Conservation (phyloP, 2,113 vertebrate species). For the Aramus guarauna region DNA sequence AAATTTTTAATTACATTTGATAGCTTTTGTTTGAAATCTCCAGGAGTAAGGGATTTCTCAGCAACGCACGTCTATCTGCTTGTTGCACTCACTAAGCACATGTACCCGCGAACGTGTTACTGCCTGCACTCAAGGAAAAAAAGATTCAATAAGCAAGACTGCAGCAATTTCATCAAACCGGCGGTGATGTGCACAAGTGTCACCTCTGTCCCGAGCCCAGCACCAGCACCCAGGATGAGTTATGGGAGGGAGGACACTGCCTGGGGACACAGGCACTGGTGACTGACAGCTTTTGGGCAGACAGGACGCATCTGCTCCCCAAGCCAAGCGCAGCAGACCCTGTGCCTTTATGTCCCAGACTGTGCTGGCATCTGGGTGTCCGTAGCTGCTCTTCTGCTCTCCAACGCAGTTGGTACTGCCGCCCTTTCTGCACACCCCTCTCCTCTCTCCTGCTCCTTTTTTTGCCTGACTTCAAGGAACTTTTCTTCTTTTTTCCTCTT, state of each 20-base stretch:
- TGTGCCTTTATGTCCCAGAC: accelerated
- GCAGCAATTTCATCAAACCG: neutral
- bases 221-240: neutral
- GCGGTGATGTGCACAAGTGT: neutral
- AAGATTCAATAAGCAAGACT: neutral
- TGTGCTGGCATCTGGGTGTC: neutral
- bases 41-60: conserved; percentile 32
- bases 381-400: neutral
- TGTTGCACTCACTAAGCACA: neutral
- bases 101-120: neutral
- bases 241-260: neutral
- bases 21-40: conserved; percentile 55
- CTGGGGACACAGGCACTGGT: neutral
- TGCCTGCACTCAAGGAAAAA: neutral
- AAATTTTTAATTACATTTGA: conserved; percentile 58
- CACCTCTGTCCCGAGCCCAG: neutral
- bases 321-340: neutral
- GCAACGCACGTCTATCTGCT: conserved; percentile 41
- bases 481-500: neutral
- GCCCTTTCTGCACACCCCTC: neutral
- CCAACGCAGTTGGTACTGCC: accelerated
- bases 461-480: neutral
- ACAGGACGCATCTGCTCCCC: neutral
- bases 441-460: neutral
- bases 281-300: neutral